Evolutionary conservation across 2,797 vertebrate genomes (phyloP).

Genomic region (Chelidonichthys spinosus): DNA sequence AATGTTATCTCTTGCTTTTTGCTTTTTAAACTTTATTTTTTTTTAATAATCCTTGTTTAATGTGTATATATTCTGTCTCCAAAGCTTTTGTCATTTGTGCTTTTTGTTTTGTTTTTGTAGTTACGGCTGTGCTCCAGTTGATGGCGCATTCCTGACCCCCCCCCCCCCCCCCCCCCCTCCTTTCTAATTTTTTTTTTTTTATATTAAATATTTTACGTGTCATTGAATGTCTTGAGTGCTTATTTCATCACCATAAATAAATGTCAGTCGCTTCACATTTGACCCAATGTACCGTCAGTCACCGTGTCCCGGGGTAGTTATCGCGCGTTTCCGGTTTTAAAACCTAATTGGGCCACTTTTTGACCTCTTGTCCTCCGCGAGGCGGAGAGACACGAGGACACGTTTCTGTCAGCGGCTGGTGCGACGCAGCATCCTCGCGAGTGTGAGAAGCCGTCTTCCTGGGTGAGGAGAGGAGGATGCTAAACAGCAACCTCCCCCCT

Average conservation of each 20-base stretch:
- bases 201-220: slow-evolving; percentile 58
- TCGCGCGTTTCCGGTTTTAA: background rate
- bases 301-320: fast-evolving
- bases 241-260: slow-evolving; percentile 35
- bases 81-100: background rate
- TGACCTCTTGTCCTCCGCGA: slow-evolving; percentile 11
- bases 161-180: too few relatives aligned
- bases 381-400: background rate
- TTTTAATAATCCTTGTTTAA: background rate
- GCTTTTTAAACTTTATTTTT: background rate
- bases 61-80: slow-evolving; percentile 26
- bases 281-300: background rate
- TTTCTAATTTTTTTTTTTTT: background rate
- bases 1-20: background rate
- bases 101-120: slow-evolving; percentile 61
- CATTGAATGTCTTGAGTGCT: slow-evolving; percentile 26
- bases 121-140: slow-evolving; percentile 37
- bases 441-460: background rate
- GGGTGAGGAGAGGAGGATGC: slow-evolving; percentile 23
- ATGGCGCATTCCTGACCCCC: slow-evolving; percentile 33
- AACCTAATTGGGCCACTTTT: background rate
- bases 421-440: background rate
- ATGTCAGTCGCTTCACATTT: background rate
- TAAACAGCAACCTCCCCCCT: background rate
- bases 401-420: too few relatives aligned